Base-by-base conservation (phyloP, 2,797 vertebrate genomes). In the Dallia pectoralis region DNA sequence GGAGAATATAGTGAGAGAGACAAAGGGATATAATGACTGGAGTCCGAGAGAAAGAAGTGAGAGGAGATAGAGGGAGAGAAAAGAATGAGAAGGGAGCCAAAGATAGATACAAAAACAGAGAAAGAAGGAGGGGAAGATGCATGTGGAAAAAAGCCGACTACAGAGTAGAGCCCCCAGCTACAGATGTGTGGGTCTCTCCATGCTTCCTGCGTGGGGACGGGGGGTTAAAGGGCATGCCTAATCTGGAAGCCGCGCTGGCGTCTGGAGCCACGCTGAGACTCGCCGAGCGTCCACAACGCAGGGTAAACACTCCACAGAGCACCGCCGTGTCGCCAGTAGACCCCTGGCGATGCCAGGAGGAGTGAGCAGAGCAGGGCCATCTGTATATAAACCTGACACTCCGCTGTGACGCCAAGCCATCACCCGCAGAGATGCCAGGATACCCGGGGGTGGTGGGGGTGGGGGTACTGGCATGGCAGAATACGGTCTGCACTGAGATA, bases 341-440 rank as follows among this genome's bases (percentile, higher is more conserved):
- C 67, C 36, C 56, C 67, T 74, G 74, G 75, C 59, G 67, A 25
- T 6, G 67, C 56, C 67, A 70, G 66, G 51, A 22, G 73, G 74
- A 74, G 49, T 68, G 71, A 62, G 22, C 70, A n/a, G n/a, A n/a
- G 62, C 51, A 0, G 19, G 15, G 63, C 74, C 76, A 74, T 82
- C 79, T 82, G 73, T 75, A 68, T 74, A 77, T 75, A 84, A 81
- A 85, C 71, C 70, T 72, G 74, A 67, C 72, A 75, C 71, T 74
- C 51, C 63, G 27, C 22, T 0, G 53, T 5, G 71, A 76, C 29
- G 73, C 69, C 77, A 70, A 72, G 68, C 74, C 27, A 51, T 74
- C 73, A 53, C 70, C 48, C 66, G 36, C 76, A 66, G 64, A 63
- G 76, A 70, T 73, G 59, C 63, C 14, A 67, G 32, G 51, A 62